phyloP scores from a whole-genome alignment of 2,113 vertebrate species.

The Notothenia rossii region DNA sequence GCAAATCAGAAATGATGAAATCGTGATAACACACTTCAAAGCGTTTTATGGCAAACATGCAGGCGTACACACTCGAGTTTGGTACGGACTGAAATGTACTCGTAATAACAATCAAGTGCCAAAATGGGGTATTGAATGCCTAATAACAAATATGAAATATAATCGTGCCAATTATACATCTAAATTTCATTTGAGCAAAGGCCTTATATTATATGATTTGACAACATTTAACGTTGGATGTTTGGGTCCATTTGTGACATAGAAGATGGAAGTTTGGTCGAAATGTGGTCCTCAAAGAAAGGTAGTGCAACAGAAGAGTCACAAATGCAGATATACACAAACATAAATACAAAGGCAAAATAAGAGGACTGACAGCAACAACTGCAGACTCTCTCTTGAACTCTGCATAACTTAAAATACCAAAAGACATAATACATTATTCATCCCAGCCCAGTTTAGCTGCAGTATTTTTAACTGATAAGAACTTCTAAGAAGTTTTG shows the following conservation, averaged over 20 bases:
- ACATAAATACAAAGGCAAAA: neutral
- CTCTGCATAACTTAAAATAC: neutral
- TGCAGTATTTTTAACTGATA: neutral
- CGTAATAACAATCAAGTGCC: neutral
- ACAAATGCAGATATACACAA: neutral
- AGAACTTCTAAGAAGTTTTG: slow-evolving; percentile 8
- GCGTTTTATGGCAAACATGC: neutral
- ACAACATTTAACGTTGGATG: neutral
- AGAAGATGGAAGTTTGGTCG: neutral
- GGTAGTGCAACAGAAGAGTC: neutral
- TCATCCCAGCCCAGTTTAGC: slow-evolving; percentile 6
- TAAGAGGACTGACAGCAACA: neutral
- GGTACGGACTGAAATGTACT: neutral
- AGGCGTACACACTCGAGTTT: neutral
- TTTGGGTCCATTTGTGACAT: neutral
- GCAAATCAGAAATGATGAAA: neutral
- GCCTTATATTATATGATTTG: neutral
- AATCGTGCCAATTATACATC: neutral
- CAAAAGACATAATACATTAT: slow-evolving; percentile 32
- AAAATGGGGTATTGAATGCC: neutral
- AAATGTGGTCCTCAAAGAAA: neutral
- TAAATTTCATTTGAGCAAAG: neutral
- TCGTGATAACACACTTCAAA: neutral
- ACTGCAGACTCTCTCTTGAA: slow-evolving; percentile 8
- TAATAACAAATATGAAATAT: neutral